Conservation (phyloP, 1,140 invertebrate species). For the Diorhabda carinulata region DNA sequence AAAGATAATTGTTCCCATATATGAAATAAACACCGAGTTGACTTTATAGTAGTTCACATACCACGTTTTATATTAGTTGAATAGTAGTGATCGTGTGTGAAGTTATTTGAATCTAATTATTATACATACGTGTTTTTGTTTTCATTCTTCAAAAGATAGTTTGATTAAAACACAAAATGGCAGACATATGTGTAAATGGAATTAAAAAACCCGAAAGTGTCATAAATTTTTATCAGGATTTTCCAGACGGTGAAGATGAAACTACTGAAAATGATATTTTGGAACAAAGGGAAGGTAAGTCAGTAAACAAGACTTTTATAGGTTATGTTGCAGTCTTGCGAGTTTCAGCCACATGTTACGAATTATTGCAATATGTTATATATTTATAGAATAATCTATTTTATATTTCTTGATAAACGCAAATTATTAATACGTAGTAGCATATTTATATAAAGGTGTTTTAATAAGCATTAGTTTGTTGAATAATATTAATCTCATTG, state of each 20-base stretch:
- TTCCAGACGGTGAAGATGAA: slow-evolving; percentile 26
- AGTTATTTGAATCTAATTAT: not conserved
- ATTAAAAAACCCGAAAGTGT: slow-evolving; percentile 3
- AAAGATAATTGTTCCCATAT: not conserved
- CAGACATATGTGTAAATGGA: slow-evolving; percentile 10
- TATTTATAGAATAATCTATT: too few relatives aligned
- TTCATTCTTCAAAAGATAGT: not conserved
- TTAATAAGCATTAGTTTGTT: too few relatives aligned
- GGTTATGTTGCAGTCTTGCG: not conserved
- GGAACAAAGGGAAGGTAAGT: slow-evolving; percentile 34
- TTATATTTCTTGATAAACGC: too few relatives aligned
- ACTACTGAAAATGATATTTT: slow-evolving; percentile 22
- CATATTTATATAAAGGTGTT: too few relatives aligned
- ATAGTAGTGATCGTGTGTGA: slow-evolving; percentile 1
- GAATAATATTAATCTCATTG: too few relatives aligned
- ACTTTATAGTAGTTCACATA: not conserved
- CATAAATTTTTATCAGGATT: slow-evolving; percentile 28
- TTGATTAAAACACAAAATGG: slow-evolving; percentile 9
- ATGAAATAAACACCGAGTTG: not conserved
- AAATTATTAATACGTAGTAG: too few relatives aligned
- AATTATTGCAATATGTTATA: too few relatives aligned
- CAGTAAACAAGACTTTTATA: not conserved
- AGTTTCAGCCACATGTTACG: too few relatives aligned
- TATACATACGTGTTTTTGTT: not conserved
- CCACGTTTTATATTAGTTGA: not conserved